Evolutionary conservation across 53 echinoderm and acorn worm genomes (phyloP).

Genomic region (Arbacia lixula): DNA sequence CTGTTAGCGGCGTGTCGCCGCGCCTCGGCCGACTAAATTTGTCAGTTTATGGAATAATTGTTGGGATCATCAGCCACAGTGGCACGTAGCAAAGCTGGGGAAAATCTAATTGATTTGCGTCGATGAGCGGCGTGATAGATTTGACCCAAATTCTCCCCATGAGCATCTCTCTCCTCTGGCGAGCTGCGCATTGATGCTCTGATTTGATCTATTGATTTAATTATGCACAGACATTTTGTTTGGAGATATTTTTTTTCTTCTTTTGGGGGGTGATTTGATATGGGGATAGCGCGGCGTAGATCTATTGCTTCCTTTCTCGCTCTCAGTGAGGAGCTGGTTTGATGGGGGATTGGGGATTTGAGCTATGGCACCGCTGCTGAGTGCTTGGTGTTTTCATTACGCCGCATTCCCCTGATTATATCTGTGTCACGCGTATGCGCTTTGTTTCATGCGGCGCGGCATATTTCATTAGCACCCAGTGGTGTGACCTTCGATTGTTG

Average conservation of each 20-base stretch:
- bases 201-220: conserved; percentile 57
- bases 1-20: background rate
- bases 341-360: background rate
- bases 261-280: conserved; percentile 12
- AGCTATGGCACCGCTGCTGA: conserved; percentile 16
- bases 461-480: too few relatives aligned
- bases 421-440: too few relatives aligned
- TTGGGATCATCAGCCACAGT: conserved; percentile 32
- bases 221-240: conserved; percentile 39
- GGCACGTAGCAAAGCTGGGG: conserved; percentile 24
- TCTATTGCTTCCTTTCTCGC: conserved; percentile 15
- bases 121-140: conserved; percentile 39
- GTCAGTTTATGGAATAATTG: conserved; percentile 45
- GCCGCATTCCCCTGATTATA: too few relatives aligned
- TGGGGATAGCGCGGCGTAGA: background rate
- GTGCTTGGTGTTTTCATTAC: too few relatives aligned
- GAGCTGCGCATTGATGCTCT: background rate
- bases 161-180: conserved; percentile 3
- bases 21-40: conserved; percentile 18
- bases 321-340: background rate
- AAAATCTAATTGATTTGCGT: conserved; percentile 54
- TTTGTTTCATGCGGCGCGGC: too few relatives aligned
- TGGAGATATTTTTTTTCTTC: background rate
- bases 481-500: too few relatives aligned
- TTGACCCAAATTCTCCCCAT: conserved; percentile 44